Evolutionary conservation across 2,113 vertebrate genomes (phyloP).

Genomic region (Syrrhaptes paradoxus): DNA sequence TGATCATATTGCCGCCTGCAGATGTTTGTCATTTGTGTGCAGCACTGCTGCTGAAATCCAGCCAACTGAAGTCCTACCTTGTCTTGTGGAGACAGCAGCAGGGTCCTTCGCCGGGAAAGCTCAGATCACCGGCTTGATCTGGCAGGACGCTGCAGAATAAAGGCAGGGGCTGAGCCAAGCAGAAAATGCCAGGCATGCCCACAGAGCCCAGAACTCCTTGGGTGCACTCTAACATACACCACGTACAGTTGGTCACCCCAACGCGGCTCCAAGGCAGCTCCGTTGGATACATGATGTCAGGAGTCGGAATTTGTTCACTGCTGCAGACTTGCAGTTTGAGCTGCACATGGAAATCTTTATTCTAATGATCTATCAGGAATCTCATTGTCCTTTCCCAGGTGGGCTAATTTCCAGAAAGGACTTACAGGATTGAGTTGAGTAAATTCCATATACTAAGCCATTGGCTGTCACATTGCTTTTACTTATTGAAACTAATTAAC

Average conservation of each 20-base stretch:
- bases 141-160: not conserved
- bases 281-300: accelerated
- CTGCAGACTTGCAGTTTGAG: not conserved
- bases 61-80: not conserved
- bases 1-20: not conserved
- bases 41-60: not conserved
- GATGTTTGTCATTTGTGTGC: not conserved
- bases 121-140: not conserved
- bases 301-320: not conserved
- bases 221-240: not conserved
- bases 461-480: not conserved
- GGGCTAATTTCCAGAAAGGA: not conserved
- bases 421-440: not conserved
- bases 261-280: not conserved
- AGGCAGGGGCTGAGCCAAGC: not conserved
- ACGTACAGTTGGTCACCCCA: accelerated
- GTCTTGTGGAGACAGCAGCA: not conserved
- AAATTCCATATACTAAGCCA: not conserved
- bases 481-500: not conserved
- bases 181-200: not conserved
- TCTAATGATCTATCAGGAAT: not conserved
- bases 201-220: not conserved
- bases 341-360: not conserved
- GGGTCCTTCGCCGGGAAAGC: not conserved
- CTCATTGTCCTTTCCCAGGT: not conserved